Base-by-base conservation (phyloP, 2,888 invertebrate species). In the Papilio demoleus region DNA sequence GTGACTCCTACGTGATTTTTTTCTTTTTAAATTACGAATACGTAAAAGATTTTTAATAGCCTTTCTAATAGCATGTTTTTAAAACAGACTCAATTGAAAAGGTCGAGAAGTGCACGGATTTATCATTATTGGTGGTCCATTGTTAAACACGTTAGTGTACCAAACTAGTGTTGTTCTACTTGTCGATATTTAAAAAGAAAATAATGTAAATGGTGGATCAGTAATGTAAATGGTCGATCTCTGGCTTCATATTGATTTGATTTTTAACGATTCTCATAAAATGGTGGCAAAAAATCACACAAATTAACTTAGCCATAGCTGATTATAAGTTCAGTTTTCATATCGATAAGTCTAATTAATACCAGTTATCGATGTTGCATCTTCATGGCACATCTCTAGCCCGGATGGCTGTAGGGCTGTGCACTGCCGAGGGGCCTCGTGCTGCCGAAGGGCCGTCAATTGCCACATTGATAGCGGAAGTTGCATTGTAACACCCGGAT, bases 401-500 rank as follows among this genome's bases (percentile, higher is more conserved):
- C 80, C 83, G 84, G 83, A 87, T 80, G 77, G 19, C 79, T 81
- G 81, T 81, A 86, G 86, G 86, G 83, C 79, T 3, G 19, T 45
- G 45, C 11, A 9, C 1, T 45, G 45, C 45, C 19, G 79, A 74
- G 78, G 82, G 79, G 84, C 82, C 84, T 84, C 83, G 77, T 74
- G 70, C 72, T 74, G 62, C 70, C 65, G 67, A 77, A 77, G 79
- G 80, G 80, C 72, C 77, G 75, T 63, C 86, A 89, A 89, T 89
- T 88, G 87, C 77, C 75, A 80, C 81, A 85, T 72, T 74, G 79
- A 66, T 72, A 73, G 71, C 85, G 88, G 88, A 88, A 85, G 82
- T 75, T 75, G 74, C 79, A 82, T 79, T 81, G 82, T 82, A 69
- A 71, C 76, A 79, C 78, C 87, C 89, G 90, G 90, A 90, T 81